A percentile compares a stretch with the other conserved stretches of the same genome.
phyloP scores from a whole-genome alignment of 2,113 vertebrate genomes.

The Alethe castanea region DNA sequence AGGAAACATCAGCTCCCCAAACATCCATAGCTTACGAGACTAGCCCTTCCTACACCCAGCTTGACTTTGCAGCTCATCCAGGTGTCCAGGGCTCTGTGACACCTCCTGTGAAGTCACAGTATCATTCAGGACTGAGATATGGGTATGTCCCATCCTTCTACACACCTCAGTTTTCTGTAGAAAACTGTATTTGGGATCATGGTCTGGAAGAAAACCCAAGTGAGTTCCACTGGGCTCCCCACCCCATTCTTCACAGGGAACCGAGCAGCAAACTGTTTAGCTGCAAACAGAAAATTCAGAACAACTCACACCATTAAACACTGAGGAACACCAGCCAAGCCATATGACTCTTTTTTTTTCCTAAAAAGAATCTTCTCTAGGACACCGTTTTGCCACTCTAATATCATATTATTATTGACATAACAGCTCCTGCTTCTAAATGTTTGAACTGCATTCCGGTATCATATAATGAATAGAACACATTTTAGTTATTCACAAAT shows the following conservation, averaged over 20 bases:
- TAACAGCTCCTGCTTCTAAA: neutral
- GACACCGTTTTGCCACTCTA: neutral
- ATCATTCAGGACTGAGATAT: neutral
- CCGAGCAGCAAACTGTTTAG: neutral
- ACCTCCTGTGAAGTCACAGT: neutral
- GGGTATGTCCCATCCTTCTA: neutral
- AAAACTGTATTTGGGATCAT: neutral
- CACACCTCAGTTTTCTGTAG: neutral
- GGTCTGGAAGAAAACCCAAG: neutral
- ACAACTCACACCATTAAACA: neutral
- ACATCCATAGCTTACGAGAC: neutral
- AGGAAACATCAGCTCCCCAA: neutral
- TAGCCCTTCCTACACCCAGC: neutral
- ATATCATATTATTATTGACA: neutral
- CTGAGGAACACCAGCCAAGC: neutral
- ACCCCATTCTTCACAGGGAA: neutral
- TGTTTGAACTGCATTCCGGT: neutral
- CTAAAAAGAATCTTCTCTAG: neutral
- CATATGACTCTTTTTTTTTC: neutral
- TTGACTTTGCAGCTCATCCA: neutral
- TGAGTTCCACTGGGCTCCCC: neutral
- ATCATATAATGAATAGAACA: neutral
- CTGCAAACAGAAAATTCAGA: neutral
- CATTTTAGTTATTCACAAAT: neutral
- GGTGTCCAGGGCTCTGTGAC: neutral